Evolutionary conservation across 2,113 vertebrate genomes (phyloP).

Genomic region (Lepus americanus): DNA sequence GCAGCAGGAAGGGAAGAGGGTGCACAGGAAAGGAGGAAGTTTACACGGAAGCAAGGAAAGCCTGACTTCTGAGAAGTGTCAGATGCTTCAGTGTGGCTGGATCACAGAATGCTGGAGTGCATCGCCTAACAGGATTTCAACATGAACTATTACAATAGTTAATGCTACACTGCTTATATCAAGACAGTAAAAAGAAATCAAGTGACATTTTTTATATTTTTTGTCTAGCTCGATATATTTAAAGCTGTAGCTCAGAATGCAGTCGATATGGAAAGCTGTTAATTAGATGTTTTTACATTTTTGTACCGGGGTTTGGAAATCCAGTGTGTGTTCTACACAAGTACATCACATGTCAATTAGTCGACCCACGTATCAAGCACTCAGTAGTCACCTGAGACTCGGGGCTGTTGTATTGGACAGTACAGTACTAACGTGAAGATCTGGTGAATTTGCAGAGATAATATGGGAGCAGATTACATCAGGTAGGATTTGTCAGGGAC

Average conservation of each 20-base stretch:
- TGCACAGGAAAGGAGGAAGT: background rate
- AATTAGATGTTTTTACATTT: background rate
- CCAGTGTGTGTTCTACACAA: background rate
- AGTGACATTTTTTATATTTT: background rate
- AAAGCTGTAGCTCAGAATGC: background rate
- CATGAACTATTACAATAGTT: background rate
- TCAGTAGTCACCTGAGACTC: background rate
- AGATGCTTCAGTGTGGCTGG: background rate
- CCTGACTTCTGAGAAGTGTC: background rate
- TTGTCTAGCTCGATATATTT: conserved; percentile 30
- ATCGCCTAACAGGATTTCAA: background rate
- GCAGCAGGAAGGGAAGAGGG: background rate
- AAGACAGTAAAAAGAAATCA: conserved; percentile 1
- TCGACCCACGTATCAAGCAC: background rate
- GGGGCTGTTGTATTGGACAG: background rate
- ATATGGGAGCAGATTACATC: background rate
- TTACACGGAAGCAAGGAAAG: background rate
- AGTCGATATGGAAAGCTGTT: conserved; percentile 14
- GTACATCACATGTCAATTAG: background rate
- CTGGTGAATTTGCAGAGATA: background rate
- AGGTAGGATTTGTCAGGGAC: background rate
- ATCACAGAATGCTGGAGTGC: background rate
- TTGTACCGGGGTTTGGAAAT: conserved; percentile 16
- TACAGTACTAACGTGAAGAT: background rate
- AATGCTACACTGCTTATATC: background rate